These are phyloP conservation scores for Aptenodytes patagonicus DNA, from an alignment of 2,113 vertebrate species.

Conservation along the genomic window DNA sequence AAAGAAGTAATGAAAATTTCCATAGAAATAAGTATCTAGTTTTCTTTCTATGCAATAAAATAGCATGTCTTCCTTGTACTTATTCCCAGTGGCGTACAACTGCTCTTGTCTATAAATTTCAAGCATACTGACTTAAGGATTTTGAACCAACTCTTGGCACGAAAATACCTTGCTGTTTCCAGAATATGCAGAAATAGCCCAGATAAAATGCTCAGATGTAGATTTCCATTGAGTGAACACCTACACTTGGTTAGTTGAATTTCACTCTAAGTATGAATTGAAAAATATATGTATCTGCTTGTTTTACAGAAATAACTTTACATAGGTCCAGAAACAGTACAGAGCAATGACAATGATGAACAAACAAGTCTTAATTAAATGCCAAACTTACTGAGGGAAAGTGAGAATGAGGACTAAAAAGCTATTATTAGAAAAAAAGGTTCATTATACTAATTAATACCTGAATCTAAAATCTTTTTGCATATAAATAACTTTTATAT, in stretches of 20 bases:
- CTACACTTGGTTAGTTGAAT: background rate
- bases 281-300: background rate
- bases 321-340: background rate
- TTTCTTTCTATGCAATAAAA: background rate
- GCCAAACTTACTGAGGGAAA: background rate
- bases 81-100: background rate
- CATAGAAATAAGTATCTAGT: background rate
- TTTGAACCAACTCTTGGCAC: background rate
- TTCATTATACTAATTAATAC: background rate
- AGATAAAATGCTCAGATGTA: background rate
- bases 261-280: background rate
- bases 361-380: background rate
- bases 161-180: background rate
- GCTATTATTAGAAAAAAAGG: background rate
- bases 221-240: background rate
- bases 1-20: background rate
- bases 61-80: background rate
- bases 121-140: background rate
- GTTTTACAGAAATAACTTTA: background rate
- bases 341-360: background rate
- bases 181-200: background rate
- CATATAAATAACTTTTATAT: background rate
- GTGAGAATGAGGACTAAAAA: background rate
- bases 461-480: background rate
- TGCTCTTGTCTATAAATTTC: background rate